Evolutionary conservation across 2,113 vertebrate species (phyloP).

Genomic region (Dicaeum eximium): DNA sequence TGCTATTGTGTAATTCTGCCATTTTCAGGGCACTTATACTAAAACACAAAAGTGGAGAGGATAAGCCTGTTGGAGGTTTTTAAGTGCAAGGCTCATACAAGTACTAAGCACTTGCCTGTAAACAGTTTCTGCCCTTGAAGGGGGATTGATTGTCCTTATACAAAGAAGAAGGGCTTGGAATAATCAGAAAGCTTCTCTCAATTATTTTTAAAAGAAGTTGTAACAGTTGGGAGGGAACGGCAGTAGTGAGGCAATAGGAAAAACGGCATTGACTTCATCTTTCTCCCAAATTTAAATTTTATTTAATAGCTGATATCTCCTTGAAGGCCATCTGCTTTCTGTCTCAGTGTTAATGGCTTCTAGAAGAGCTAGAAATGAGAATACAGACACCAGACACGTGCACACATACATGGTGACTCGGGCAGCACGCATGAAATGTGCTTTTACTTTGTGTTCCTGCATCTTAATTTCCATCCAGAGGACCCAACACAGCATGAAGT

Average conservation of each 20-base stretch:
- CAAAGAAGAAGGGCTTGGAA: not conserved
- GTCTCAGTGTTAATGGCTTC: not conserved
- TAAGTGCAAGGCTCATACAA: not conserved
- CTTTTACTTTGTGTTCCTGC: not conserved
- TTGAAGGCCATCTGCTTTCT: not conserved
- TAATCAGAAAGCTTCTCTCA: not conserved
- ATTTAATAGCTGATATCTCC: not conserved
- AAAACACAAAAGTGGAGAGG: not conserved
- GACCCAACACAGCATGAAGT: not conserved
- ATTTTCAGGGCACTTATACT: not conserved
- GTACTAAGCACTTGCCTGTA: not conserved
- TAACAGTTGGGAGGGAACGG: accelerated
- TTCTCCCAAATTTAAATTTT: not conserved
- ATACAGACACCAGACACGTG: not conserved
- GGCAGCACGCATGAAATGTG: accelerated
- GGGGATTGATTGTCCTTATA: not conserved
- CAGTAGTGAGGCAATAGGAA: not conserved
- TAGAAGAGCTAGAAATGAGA: not conserved
- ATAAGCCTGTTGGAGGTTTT: not conserved
- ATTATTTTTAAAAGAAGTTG: not conserved
- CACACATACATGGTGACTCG: accelerated
- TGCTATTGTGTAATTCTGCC: not conserved
- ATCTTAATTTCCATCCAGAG: not conserved
- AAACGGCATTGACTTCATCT: not conserved
- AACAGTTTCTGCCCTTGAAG: not conserved